Evolutionary conservation across 2,888 invertebrate species (phyloP).

Genomic region (Pyrrhia umbra): DNA sequence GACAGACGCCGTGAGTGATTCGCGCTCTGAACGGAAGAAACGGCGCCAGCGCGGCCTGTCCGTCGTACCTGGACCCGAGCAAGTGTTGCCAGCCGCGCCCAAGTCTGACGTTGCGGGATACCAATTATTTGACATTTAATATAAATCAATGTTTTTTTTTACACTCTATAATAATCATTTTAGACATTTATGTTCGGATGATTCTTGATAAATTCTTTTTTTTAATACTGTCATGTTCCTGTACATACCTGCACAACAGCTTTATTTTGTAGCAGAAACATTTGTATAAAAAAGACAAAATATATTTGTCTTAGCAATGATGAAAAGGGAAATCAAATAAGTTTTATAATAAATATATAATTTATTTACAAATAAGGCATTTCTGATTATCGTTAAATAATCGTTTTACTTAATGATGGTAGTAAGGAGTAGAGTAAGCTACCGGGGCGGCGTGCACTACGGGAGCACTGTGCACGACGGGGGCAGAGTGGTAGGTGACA

Average conservation of each 20-base stretch:
- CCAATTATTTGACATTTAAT: conserved; percentile 82
- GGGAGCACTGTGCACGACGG: conserved; percentile 60
- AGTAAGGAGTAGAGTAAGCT: conserved; percentile 65
- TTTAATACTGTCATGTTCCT: background rate
- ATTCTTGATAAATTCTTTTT: background rate
- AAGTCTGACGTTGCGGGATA: conserved; percentile 76
- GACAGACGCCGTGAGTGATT: conserved; percentile 64
- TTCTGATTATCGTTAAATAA: conserved; percentile 49
- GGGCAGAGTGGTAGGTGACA: conserved; percentile 54
- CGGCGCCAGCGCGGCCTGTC: conserved; percentile 81
- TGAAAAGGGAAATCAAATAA: conserved; percentile 21
- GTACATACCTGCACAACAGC: background rate
- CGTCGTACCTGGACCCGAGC: conserved; percentile 81
- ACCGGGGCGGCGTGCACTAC: conserved; percentile 61
- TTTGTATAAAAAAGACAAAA: background rate
- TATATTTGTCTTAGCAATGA: background rate
- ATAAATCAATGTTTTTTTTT: conserved; percentile 12
- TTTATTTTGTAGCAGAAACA: background rate
- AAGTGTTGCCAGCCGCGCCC: conserved; percentile 75
- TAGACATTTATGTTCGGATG: conserved; percentile 1
- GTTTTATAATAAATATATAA: conserved; percentile 67
- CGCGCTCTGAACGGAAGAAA: conserved; percentile 73
- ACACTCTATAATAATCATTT: background rate
- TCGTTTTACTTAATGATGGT: conserved; percentile 70
- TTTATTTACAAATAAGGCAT: conserved; percentile 75